These are phyloP conservation scores for Pseudomyrmex cubaensis DNA, from an alignment of 1,140 invertebrate species.

Conservation along the genomic window DNA sequence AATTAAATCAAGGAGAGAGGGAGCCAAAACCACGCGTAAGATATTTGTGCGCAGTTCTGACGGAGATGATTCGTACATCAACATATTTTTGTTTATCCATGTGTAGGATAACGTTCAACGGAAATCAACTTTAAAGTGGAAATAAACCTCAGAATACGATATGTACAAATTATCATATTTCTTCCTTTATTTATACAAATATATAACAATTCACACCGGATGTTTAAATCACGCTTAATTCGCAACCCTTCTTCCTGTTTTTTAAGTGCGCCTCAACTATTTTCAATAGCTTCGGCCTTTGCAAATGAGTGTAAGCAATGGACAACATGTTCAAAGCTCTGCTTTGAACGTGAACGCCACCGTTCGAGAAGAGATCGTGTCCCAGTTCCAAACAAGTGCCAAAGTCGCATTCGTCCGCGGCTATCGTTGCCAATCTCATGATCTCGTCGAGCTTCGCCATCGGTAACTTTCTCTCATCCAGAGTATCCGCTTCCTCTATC, in stretches of 20 bases:
- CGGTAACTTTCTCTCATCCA: conserved; percentile 86
- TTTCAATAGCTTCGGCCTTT: conserved; percentile 90
- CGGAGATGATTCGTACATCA: too few relatives aligned
- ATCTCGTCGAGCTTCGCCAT: conserved; percentile 91
- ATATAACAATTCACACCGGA: not conserved
- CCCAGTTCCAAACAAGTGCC: conserved; percentile 96
- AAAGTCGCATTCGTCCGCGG: conserved; percentile 97
- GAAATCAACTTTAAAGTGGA: too few relatives aligned
- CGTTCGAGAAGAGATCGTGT: conserved; percentile 93
- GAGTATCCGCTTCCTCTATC: conserved; percentile 87
- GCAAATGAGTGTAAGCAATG: conserved; percentile 92
- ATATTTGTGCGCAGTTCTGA: too few relatives aligned
- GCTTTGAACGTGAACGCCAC: conserved; percentile 89
- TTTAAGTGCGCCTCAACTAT: conserved; percentile 91
- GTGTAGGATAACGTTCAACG: too few relatives aligned
- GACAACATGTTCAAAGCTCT: conserved; percentile 88
- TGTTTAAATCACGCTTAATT: conserved; percentile 79
- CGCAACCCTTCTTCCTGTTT: conserved; percentile 85
- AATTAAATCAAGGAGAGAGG: too few relatives aligned
- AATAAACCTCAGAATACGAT: not conserved
- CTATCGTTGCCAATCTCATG: conserved; percentile 93
- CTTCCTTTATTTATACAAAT: not conserved
- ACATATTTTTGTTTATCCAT: too few relatives aligned
- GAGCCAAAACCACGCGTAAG: too few relatives aligned
- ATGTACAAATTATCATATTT: not conserved